Evolutionary conservation across 2,797 vertebrate genomes (phyloP), one percentile per base, ranked within the genome.

Genomic region (Mastacembelus armatus): DNA sequence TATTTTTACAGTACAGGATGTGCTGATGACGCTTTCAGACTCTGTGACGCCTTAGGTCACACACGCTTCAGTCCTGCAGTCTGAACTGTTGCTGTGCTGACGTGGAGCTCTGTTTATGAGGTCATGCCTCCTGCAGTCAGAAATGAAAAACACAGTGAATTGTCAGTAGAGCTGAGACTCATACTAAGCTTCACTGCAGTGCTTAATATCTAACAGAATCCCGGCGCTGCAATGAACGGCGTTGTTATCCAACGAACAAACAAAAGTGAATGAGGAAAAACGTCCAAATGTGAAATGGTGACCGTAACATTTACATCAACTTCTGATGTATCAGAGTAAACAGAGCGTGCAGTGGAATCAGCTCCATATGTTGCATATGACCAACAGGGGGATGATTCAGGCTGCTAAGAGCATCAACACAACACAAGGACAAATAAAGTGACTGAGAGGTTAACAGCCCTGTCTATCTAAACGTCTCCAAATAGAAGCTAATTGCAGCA

Each of bases 401-500:
- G 21, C 36, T 40, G 30, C 35, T 60, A 30, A 54, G 74, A 54
- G 44, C 39, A 26, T 30, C 66, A 11, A 29, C 35, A 66, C 57
- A 65, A 47, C 36, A 57, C 30, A n/a, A 43, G 43, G 49, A n/a
- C n/a, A n/a, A n/a, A n/a, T n/a, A n/a, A n/a, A n/a, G n/a, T n/a
- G n/a, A n/a, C n/a, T n/a, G n/a, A n/a, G n/a, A n/a, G n/a, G n/a
- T n/a, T n/a, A 55, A 79, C 80, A 52, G 74, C 71, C 33, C 70
- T 71, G 79, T 82, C 85, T 77, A 69, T 29, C 32, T 18, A 22
- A 48, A 26, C 18, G 44, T 59, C 69, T 67, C 60, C 63, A 77
- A 85, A 85, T 75, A 77, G 77, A 71, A 57, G 58, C 70, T 84
- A 89, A 91, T 85, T 88, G 84, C 77, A 78, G 66, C 50, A 78